Percentiles rank a stretch among this genome's conserved stretches.
phyloP scores from a whole-genome alignment of 2,113 vertebrate species.

The Motacilla alba region DNA sequence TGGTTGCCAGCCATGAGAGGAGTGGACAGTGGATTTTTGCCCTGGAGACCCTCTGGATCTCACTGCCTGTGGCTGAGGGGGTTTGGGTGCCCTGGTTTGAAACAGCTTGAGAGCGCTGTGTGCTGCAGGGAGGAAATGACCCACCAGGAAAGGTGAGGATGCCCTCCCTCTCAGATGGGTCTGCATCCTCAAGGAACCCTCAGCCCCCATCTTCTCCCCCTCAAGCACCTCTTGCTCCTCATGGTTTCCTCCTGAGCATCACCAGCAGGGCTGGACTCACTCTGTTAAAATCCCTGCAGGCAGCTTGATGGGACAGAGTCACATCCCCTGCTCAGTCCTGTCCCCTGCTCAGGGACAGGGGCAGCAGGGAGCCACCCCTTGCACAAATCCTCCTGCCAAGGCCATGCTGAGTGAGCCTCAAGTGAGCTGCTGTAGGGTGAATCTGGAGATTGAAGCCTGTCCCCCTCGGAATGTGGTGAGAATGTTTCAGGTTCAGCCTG shows the following conservation, averaged over 20 bases:
- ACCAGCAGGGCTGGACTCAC: background rate
- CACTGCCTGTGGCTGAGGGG: rapidly evolving
- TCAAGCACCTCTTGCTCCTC: background rate
- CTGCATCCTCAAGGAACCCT: background rate
- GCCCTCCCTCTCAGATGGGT: background rate
- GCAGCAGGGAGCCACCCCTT: background rate
- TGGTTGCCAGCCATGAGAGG: background rate
- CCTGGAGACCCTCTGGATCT: slow-evolving; percentile 36
- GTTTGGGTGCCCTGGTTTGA: background rate
- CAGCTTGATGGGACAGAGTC: background rate
- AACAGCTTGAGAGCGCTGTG: background rate
- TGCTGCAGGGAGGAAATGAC: background rate
- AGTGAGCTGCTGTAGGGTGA: background rate
- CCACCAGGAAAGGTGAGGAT: background rate
- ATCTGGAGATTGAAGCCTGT: background rate
- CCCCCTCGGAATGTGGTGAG: background rate
- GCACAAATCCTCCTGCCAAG: rapidly evolving
- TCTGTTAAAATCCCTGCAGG: background rate
- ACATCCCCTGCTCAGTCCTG: background rate
- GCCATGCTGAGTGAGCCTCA: rapidly evolving
- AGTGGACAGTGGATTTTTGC: slow-evolving; percentile 16
- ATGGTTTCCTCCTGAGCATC: background rate
- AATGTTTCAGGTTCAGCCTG: background rate
- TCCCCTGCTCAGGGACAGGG: background rate
- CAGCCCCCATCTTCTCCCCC: background rate